These are phyloP conservation scores for Petrolisthes cinctipes DNA, from an alignment of 2,888 invertebrate genomes.

Conservation along the genomic window DNA sequence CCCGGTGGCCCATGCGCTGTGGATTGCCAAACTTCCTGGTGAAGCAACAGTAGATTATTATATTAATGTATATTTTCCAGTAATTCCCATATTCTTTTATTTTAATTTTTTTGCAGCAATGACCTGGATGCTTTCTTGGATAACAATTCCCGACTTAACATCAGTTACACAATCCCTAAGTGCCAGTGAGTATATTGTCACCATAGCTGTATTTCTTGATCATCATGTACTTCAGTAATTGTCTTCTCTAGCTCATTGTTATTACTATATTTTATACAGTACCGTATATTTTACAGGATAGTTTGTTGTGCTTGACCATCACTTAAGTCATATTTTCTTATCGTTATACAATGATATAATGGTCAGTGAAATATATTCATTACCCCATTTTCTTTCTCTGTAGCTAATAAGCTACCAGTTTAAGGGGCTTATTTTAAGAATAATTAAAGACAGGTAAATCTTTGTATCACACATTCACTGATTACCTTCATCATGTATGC, in stretches of 20 bases:
- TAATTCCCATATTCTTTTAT: background rate
- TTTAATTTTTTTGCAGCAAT: conserved; percentile 53
- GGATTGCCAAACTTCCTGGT: too few species aligned
- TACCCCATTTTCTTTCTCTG: background rate
- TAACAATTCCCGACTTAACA: conserved; percentile 58
- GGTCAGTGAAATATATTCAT: background rate
- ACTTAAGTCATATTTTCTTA: too few species aligned
- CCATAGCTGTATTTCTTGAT: background rate
- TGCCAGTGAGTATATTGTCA: conserved; percentile 57
- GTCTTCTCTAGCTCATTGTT: background rate
- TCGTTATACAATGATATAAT: background rate
- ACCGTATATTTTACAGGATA: too few species aligned
- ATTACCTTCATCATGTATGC: too few species aligned
- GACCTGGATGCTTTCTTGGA: conserved; percentile 60
- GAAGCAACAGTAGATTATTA: too few species aligned
- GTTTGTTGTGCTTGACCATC: too few species aligned
- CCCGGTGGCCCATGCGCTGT: too few species aligned
- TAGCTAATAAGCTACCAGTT: background rate
- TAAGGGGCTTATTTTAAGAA: background rate
- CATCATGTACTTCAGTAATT: background rate
- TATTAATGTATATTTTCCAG: background rate
- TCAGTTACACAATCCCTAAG: conserved; percentile 63
- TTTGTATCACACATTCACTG: background rate
- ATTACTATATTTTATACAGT: background rate
- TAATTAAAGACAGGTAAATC: background rate